Evolutionary conservation across 2,113 vertebrate species (phyloP).

Genomic region (Corvus moneduloides): DNA sequence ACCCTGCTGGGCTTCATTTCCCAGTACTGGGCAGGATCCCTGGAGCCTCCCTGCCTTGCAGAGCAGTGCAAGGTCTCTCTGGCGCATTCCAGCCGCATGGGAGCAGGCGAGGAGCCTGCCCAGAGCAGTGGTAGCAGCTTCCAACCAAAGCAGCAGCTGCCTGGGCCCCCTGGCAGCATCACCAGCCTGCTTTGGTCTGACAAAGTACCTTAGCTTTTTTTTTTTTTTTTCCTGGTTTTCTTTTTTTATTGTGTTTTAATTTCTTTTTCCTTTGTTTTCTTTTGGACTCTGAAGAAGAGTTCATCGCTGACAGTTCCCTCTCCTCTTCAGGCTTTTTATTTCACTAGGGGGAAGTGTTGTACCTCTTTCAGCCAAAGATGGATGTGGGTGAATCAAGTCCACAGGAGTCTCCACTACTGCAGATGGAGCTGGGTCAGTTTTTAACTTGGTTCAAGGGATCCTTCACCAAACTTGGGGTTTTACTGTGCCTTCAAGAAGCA

Average conservation of each 20-base stretch:
- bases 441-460: not conserved
- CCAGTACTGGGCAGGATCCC: not conserved
- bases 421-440: not conserved
- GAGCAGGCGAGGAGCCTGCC: not conserved
- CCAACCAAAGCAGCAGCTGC: not conserved
- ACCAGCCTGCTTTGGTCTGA: not conserved
- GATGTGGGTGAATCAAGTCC: not conserved
- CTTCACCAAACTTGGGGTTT: not conserved
- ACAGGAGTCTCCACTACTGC: not conserved
- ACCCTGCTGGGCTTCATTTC: not conserved
- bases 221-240: not conserved
- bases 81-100: fast-evolving
- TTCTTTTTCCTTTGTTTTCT: not conserved
- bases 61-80: not conserved
- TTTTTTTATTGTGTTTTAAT: too few relatives aligned
- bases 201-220: not conserved
- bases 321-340: not conserved
- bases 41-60: not conserved
- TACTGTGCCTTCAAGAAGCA: not conserved
- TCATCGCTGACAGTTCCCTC: fast-evolving
- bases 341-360: not conserved
- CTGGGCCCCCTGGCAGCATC: not conserved
- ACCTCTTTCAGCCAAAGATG: not conserved
- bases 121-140: not conserved
- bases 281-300: not conserved